Percentiles rank a stretch among this genome's conserved stretches.
Evolutionary conservation across 2,797 vertebrate genomes (phyloP).

Genomic region (Odontamblyopus rebecca): DNA sequence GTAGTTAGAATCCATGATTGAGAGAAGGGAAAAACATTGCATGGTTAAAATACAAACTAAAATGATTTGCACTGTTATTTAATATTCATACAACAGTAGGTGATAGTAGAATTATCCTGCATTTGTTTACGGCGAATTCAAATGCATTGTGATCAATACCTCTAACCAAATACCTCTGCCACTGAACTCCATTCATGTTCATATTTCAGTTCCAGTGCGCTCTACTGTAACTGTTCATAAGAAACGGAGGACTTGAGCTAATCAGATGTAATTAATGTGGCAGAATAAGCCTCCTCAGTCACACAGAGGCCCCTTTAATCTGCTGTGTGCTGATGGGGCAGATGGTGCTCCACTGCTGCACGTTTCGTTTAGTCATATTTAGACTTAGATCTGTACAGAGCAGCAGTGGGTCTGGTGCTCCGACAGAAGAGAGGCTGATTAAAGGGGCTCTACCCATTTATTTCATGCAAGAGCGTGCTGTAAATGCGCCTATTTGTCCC

Average conservation of each 20-base stretch:
- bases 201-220: neutral
- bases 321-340: conserved; percentile 73
- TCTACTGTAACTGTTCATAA: neutral
- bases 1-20: too few relatives aligned
- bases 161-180: too few relatives aligned
- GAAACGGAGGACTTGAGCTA: conserved; percentile 21
- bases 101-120: too few relatives aligned
- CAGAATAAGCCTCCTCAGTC: conserved; percentile 50
- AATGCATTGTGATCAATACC: too few relatives aligned
- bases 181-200: too few relatives aligned
- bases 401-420: neutral
- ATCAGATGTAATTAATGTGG: conserved; percentile 54
- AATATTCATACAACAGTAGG: neutral
- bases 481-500: too few relatives aligned
- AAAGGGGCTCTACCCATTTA: too few relatives aligned
- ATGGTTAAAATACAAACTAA: too few relatives aligned
- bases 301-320: conserved; percentile 66
- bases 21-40: too few relatives aligned
- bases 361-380: conserved; percentile 40
- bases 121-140: too few relatives aligned
- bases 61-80: neutral
- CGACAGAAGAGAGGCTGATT: neutral
- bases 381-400: neutral
- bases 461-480: too few relatives aligned
- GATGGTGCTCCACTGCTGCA: conserved; percentile 60